Evolutionary conservation across 2,113 vertebrate genomes (phyloP).

Genomic region (Gopherus flavomarginatus): DNA sequence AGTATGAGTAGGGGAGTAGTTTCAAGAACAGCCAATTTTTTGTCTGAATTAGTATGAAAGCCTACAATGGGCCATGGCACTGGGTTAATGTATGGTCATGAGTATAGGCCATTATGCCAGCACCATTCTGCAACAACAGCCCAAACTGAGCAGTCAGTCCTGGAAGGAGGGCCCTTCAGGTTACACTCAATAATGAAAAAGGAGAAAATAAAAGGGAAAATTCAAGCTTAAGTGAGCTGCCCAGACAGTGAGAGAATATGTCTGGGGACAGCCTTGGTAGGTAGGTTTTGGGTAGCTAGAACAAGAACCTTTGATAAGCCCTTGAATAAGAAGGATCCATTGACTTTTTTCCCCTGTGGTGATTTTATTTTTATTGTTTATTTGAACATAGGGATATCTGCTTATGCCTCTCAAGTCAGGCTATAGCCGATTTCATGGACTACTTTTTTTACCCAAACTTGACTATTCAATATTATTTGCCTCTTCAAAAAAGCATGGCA

Average conservation of each 20-base stretch:
- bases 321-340: not conserved
- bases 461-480: not conserved
- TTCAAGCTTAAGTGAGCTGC: not conserved
- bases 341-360: not conserved
- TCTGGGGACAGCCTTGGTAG: not conserved
- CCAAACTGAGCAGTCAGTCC: not conserved
- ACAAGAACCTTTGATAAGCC: not conserved
- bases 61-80: too few relatives aligned
- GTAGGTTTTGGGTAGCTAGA: not conserved
- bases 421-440: not conserved
- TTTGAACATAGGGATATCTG: not conserved
- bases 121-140: too few relatives aligned
- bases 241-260: rapidly evolving
- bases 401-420: not conserved
- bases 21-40: not conserved
- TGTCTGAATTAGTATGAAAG: not conserved
- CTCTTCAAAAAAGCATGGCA: not conserved
- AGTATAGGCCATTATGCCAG: too few relatives aligned
- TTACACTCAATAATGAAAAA: not conserved
- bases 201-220: not conserved
- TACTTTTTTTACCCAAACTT: not conserved
- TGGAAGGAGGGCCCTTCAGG: not conserved
- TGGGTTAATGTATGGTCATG: too few relatives aligned
- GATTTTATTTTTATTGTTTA: not conserved
- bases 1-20: not conserved